phyloP scores from a whole-genome alignment of 2,113 vertebrate genomes.

The Corvus cornix region DNA sequence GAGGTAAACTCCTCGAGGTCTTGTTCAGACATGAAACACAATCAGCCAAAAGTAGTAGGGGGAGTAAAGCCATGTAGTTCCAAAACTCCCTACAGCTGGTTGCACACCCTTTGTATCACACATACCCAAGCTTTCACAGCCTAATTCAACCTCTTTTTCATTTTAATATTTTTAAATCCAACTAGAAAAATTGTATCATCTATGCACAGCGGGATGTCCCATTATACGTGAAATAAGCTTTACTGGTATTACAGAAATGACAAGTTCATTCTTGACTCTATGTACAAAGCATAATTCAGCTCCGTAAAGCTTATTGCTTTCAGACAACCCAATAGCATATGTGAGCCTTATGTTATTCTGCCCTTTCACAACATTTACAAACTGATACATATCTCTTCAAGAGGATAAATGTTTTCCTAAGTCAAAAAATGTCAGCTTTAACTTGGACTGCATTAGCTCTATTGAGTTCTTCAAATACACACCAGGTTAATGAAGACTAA shows the following conservation, averaged over 20 bases:
- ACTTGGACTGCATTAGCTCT: constrained; percentile 65
- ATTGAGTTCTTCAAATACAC: constrained; percentile 75
- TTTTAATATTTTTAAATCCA: constrained; percentile 66
- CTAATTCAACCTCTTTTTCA: constrained; percentile 47
- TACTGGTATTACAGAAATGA: constrained; percentile 63
- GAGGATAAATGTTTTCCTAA: constrained; percentile 74
- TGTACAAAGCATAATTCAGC: constrained; percentile 50
- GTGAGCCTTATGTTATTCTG: constrained; percentile 69
- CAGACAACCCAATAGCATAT: constrained; percentile 56
- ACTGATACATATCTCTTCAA: constrained; percentile 75
- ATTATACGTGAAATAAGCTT: constrained; percentile 60
- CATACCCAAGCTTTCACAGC: constrained; percentile 5
- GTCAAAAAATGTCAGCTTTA: constrained; percentile 64
- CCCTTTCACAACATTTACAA: constrained; percentile 77
- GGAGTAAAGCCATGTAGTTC: neutral
- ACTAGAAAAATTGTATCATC: constrained; percentile 60
- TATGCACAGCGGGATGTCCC: constrained; percentile 50
- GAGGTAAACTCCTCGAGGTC: constrained; percentile 30
- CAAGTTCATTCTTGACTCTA: constrained; percentile 63
- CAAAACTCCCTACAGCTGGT: constrained; percentile 42
- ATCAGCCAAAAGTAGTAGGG: neutral
- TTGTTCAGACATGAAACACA: constrained; percentile 18
- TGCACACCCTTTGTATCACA: neutral
- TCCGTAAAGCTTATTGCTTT: constrained; percentile 16
- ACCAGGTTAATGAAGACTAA: constrained; percentile 75